Base-by-base conservation (phyloP, 37 sponge, comb jelly and placozoan species). In the Ephydatia muelleri region DNA sequence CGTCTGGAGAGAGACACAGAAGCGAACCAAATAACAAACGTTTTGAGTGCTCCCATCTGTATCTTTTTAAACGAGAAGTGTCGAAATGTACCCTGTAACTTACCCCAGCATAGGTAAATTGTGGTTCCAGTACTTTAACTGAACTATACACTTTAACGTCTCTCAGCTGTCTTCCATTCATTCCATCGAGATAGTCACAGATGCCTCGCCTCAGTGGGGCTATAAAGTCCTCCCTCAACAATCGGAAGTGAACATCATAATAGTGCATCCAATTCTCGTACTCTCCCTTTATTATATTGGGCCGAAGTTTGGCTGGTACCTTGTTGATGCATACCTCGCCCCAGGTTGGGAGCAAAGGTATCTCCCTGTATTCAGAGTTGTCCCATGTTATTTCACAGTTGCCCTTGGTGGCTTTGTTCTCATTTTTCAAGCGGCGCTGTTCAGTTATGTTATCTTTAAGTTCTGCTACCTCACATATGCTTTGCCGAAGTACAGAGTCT, bases 221-320 rank as follows among this genome's bases (percentile, higher is more conserved):
- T 2, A 96, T 71, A 75, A 96, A 94, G 68, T 96, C 97, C 82
- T 96, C 97, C 33, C 97, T 72, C 26, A 96, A 80, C 6, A 96
- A 81, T 25, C 85, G 87, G 82, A 96, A 96, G 70, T 96, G 97
- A 2, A 89, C 77, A 70, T 96, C 92, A 38, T 88, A 87, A 77
- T 96, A 96, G 32, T 94, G 90, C 78, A 92, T 86, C 87, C 92
- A 91, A 43, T 69, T 67, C 22, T 80, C 72, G 77, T 93, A 96
- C 9, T 23, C 47, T 33, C 92, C 94, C 22, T 80, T 64, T 28
- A 86, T 37, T 0, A 91, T 84, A 64, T 91, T 91, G 2, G 86
- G 82, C 1, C 91, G 72, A 47, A 96, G 77, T 67, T 83, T 78
- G 26, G 76, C 76, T 32, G 83, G 80, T 38, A 43, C 67, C 21